A percentile compares a stretch with the other conserved stretches of the same genome.
phyloP scores from a whole-genome alignment of 2,797 vertebrate species.

The Peromyscus attwateri region DNA sequence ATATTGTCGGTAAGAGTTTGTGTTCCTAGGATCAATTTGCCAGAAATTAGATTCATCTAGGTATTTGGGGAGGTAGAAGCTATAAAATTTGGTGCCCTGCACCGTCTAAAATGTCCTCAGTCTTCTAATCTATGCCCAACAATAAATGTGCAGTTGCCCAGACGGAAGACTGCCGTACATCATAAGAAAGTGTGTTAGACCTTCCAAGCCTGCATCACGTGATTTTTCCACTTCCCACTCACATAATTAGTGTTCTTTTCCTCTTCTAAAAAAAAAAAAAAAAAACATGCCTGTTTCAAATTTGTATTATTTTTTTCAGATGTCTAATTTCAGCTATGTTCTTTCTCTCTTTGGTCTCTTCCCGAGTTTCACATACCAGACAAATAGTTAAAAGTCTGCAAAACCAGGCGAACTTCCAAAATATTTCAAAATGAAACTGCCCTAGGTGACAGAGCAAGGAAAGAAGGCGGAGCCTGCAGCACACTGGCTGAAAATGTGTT shows the following conservation, averaged over 20 bases:
- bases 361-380: slow-evolving; percentile 73
- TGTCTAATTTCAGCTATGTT: slow-evolving; percentile 73
- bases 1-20: background rate
- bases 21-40: slow-evolving; percentile 33
- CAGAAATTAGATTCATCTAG: slow-evolving; percentile 21
- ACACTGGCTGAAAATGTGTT: slow-evolving; percentile 48
- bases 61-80: slow-evolving; percentile 44
- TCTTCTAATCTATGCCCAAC: background rate
- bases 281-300: slow-evolving; percentile 72
- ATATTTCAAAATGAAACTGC: slow-evolving; percentile 68
- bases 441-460: slow-evolving; percentile 48
- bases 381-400: slow-evolving; percentile 80
- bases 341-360: slow-evolving; percentile 70
- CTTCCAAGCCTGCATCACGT: background rate
- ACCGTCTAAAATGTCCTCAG: background rate
- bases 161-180: background rate
- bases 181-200: background rate
- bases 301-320: slow-evolving; percentile 72
- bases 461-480: slow-evolving; percentile 31
- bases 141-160: background rate
- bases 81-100: background rate
- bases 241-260: slow-evolving; percentile 54
- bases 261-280: slow-evolving; percentile 29
- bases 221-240: slow-evolving; percentile 28
- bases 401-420: slow-evolving; percentile 72